phyloP scores from a whole-genome alignment of 2,888 invertebrate species.

The Drosophila testacea region DNA sequence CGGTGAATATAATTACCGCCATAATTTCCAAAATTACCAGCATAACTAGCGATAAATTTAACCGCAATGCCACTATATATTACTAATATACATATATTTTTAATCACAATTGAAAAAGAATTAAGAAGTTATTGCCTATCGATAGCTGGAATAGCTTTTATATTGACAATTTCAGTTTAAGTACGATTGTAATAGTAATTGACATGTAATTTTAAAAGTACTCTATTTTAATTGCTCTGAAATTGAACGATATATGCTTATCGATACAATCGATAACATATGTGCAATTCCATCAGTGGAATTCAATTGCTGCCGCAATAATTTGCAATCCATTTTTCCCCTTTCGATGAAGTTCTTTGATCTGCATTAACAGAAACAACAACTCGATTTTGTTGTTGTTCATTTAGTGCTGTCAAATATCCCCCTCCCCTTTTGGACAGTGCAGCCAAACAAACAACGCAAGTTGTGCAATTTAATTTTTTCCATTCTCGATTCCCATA shows the following conservation, averaged over 20 bases:
- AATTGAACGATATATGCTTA: neutral
- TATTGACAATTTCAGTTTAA: no score
- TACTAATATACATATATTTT: no score
- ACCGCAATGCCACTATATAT: no score
- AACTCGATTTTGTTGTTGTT: conserved; percentile 7
- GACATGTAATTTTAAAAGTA: no score
- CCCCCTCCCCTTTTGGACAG: neutral
- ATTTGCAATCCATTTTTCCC: conserved; percentile 10
- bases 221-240: no score
- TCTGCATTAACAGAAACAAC: conserved; percentile 17
- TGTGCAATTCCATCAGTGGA: neutral
- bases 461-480: conserved; percentile 42
- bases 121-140: neutral
- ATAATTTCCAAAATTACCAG: no score
- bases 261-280: conserved; percentile 14
- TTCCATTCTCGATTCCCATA: conserved; percentile 6
- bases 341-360: conserved; percentile 40
- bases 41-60: no score
- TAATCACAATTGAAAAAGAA: no score
- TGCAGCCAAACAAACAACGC: conserved; percentile 29
- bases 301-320: no score
- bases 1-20: no score
- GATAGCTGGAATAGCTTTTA: neutral
- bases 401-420: conserved; percentile 23
- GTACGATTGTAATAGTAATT: no score